These are phyloP conservation scores for Limenitis camilla DNA, from an alignment of 2,888 invertebrate genomes.

Conservation along the genomic window DNA sequence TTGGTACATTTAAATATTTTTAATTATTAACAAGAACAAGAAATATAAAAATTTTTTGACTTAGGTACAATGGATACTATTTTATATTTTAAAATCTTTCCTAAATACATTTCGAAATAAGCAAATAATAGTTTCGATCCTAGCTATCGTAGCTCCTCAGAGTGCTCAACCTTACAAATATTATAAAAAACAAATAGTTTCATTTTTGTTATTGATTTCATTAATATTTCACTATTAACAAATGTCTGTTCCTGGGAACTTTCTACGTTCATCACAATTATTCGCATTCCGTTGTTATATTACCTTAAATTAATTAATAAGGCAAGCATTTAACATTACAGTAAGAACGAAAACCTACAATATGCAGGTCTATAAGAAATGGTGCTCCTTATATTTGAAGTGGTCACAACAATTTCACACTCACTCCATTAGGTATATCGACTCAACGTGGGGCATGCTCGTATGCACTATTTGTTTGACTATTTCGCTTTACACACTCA, in stretches of 20 bases:
- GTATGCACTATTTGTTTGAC: slow-evolving; percentile 41
- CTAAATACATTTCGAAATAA: slow-evolving; percentile 14
- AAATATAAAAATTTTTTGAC: slow-evolving; percentile 10
- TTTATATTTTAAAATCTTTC: slow-evolving; percentile 1
- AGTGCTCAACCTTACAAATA: slow-evolving; percentile 1
- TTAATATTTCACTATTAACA: slow-evolving; percentile 5
- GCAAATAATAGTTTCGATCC: slow-evolving; percentile 12
- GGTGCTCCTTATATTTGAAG: slow-evolving; percentile 52
- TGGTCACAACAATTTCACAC: slow-evolving; percentile 54
- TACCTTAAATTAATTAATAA: slow-evolving; percentile 24
- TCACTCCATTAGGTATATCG: slow-evolving; percentile 44
- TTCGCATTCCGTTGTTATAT: slow-evolving; percentile 10
- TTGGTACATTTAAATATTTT: slow-evolving; percentile 6
- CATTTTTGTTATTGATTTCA: slow-evolving; percentile 1
- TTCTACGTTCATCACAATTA: slow-evolving; percentile 7
- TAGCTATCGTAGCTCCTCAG: not conserved
- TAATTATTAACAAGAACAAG: slow-evolving; percentile 1
- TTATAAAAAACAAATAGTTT: not conserved
- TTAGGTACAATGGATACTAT: too few species aligned
- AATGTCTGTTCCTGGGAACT: slow-evolving; percentile 13
- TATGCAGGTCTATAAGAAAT: slow-evolving; percentile 62
- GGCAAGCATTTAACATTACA: slow-evolving; percentile 27
- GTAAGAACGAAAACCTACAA: slow-evolving; percentile 49
- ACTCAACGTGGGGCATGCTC: slow-evolving; percentile 46
- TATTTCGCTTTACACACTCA: slow-evolving; percentile 56